Evolutionary conservation across 2,888 invertebrate genomes (phyloP), one percentile per base, ranked within the genome.

Genomic region (Acanthosepion lycidas): DNA sequence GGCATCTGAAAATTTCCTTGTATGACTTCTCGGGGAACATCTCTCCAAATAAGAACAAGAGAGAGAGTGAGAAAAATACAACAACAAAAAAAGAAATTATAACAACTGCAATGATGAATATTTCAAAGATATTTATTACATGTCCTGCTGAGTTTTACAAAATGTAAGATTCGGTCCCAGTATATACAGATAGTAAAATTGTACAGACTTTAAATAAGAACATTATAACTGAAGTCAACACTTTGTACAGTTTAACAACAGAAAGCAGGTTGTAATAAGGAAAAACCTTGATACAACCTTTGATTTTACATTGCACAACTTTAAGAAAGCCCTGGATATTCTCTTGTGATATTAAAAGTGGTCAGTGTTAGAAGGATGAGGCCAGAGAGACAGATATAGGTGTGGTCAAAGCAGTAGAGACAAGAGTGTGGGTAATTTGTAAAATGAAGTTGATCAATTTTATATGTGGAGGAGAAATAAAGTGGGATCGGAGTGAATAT

Each of bases 131-230:
- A 78, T 78, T 78, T 78, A 78, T 78, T 78, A 78, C 78, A 78
- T 78, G n/a, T 78, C n/a, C 78, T 78, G 78, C 78, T 78, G 78
- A 78, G 78, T 78, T 78, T 78, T 78, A 78, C 78, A 78, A 78
- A 78, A 78, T 78, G 78, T 78, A 78, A 64, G 28, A 78, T 33
- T 78, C 78, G 9, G 78, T 78, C 78, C 78, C 78, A 78, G 78
- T 78, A 78, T 78, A 78, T 78, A 78, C 78, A 78, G 78, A 78
- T n/a, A 59, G n/a, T n/a, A 78, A 78, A 78, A 78, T 78, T 78
- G 78, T 78, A 78, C 78, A 78, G 78, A 78, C 78, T 78, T 78
- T 78, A 78, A 78, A 78, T 78, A 78, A 78, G 78, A 78, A 78
- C 78, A 78, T 59, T 51, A 51, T 64, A 78, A 78, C n/a, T 78